phyloP scores from a whole-genome alignment of 2,797 vertebrate genomes.

The Cirrhinus mrigala region DNA sequence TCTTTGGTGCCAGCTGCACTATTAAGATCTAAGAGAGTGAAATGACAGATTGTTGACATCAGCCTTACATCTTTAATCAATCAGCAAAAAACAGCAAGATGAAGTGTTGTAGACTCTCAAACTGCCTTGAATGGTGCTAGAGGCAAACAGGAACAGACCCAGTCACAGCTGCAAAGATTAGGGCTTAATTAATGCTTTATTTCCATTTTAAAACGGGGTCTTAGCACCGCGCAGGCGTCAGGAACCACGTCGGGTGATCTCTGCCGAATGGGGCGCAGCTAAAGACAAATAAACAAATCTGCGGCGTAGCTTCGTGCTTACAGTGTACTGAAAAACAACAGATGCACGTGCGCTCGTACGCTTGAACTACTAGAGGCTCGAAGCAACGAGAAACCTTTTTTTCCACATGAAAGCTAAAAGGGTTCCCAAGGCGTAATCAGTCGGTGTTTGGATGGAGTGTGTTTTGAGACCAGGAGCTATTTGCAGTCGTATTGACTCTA shows the following conservation, averaged over 20 bases:
- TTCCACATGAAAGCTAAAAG: slow-evolving; percentile 18
- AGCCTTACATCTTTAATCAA: slow-evolving; percentile 46
- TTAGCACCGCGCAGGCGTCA: neutral
- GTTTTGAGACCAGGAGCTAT: slow-evolving; percentile 33
- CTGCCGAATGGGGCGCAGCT: neutral
- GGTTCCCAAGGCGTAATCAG: slow-evolving; percentile 10
- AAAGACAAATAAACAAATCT: slow-evolving; percentile 28
- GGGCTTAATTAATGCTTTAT: slow-evolving; percentile 59
- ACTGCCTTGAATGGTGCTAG: slow-evolving; percentile 41
- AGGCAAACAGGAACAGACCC: slow-evolving; percentile 43
- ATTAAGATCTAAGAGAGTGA: slow-evolving; percentile 41
- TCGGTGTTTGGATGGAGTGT: neutral
- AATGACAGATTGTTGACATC: slow-evolving; percentile 51
- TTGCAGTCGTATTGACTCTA: slow-evolving; percentile 5
- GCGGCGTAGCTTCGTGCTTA: neutral
- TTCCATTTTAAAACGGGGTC: slow-evolving; percentile 18
- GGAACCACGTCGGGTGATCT: neutral
- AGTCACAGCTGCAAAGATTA: slow-evolving; percentile 57
- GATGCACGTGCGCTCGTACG: neutral
- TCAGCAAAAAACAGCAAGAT: slow-evolving; percentile 39
- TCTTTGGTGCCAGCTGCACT: slow-evolving; percentile 42
- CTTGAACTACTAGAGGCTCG: slow-evolving; percentile 2
- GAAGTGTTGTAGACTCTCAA: slow-evolving; percentile 27
- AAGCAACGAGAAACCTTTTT: slow-evolving; percentile 22
- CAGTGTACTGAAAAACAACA: neutral